Conservation (phyloP, 1,140 invertebrate species). For the Pomphorhynchus laevis region DNA sequence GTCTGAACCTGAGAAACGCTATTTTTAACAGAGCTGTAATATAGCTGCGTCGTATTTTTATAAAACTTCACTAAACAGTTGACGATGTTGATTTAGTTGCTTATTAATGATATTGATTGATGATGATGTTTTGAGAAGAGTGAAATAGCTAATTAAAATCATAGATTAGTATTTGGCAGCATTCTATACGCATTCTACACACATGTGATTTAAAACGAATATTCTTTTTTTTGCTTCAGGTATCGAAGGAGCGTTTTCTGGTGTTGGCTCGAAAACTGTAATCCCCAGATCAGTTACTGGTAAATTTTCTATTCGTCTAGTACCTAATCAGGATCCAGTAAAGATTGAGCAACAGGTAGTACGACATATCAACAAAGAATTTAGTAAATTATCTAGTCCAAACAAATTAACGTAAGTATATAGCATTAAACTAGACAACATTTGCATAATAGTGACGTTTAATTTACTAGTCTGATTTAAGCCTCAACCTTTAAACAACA, state of each 20-base stretch:
- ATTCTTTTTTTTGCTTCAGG: slow-evolving; percentile 14
- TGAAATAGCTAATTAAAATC: too few species aligned
- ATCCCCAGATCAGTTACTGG: slow-evolving; percentile 64
- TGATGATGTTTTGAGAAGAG: too few species aligned
- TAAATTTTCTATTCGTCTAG: slow-evolving; percentile 72
- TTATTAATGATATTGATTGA: too few species aligned
- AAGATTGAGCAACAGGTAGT: slow-evolving; percentile 26
- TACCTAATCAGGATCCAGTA: slow-evolving; percentile 48
- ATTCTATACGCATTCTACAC: too few species aligned
- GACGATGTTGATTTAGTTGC: too few species aligned
- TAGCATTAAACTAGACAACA: background rate
- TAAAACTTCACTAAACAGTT: slow-evolving; percentile 53
- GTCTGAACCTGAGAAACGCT: too few species aligned
- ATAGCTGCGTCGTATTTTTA: too few species aligned
- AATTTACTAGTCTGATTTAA: too few species aligned
- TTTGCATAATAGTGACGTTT: background rate
- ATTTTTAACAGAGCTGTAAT: too few species aligned
- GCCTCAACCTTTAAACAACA: too few species aligned
- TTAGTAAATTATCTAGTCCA: slow-evolving; percentile 33
- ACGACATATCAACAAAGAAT: slow-evolving; percentile 30
- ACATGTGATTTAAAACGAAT: background rate
- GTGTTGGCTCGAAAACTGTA: slow-evolving; percentile 60
- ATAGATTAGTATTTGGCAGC: too few species aligned
- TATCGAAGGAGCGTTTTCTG: slow-evolving; percentile 60
- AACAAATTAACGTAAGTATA: slow-evolving; percentile 40